A percentile compares a stretch with the other conserved stretches of the same genome.
Evolutionary conservation across 2,888 invertebrate species (phyloP).

Genomic region (Lepidonotus clava): DNA sequence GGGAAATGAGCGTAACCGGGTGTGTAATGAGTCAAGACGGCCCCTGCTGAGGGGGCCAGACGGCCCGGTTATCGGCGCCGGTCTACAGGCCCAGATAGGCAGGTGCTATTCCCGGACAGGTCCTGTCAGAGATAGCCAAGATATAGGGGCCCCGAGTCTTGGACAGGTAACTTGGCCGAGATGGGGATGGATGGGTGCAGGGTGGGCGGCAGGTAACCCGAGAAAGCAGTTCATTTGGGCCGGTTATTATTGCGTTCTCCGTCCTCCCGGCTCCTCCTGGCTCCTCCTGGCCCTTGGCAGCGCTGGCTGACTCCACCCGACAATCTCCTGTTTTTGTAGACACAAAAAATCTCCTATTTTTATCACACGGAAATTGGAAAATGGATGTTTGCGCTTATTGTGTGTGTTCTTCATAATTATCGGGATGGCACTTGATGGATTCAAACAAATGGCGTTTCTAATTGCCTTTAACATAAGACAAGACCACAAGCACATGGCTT

Average conservation of each 20-base stretch:
- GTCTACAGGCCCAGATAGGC: not conserved
- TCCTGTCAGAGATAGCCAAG: constrained; percentile 2
- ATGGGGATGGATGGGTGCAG: not conserved
- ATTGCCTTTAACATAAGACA: no score
- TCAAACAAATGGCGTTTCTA: not conserved
- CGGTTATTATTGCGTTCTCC: not conserved
- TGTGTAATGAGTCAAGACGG: not conserved
- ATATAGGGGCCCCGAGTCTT: not conserved
- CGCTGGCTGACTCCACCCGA: no score
- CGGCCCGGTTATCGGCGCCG: not conserved
- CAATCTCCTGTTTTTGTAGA: no score
- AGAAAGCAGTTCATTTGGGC: not conserved
- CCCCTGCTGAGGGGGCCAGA: not conserved
- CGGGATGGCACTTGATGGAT: not conserved
- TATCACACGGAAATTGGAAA: not conserved
- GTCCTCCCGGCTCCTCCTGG: not conserved
- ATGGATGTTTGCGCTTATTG: not conserved
- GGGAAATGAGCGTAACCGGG: not conserved
- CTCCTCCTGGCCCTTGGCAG: not conserved
- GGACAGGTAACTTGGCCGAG: not conserved
- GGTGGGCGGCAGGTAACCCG: not conserved
- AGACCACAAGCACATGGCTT: no score
- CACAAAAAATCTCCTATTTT: no score
- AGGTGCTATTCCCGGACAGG: not conserved
- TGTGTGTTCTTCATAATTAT: not conserved